These are phyloP conservation scores for Porites rus DNA, from an alignment of 92 coral and sea anemone species.

Conservation along the genomic window DNA sequence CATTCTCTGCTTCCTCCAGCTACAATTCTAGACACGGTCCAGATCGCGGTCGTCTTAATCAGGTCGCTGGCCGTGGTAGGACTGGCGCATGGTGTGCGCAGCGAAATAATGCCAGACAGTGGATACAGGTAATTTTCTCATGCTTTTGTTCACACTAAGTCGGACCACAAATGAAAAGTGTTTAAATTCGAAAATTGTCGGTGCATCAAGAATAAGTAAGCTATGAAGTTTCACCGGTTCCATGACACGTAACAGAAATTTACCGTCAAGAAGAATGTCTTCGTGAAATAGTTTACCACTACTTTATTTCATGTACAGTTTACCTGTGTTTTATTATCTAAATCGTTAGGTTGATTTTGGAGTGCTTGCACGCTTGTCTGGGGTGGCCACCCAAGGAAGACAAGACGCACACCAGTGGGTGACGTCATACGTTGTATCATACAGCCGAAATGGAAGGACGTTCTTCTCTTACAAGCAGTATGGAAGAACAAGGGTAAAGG, in stretches of 20 bases:
- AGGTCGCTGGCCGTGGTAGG: constrained; percentile 69
- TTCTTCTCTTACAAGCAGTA: constrained; percentile 77
- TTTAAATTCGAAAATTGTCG: too few relatives aligned
- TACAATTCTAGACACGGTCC: constrained; percentile 72
- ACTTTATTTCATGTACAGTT: not conserved
- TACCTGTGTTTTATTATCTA: not conserved
- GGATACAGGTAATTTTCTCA: constrained; percentile 69
- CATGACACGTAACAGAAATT: too few relatives aligned
- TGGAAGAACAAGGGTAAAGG: constrained; percentile 81
- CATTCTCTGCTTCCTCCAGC: constrained; percentile 80
- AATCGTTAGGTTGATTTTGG: constrained; percentile 72
- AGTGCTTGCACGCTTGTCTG: constrained; percentile 64
- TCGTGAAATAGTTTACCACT: not conserved
- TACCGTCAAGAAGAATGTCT: too few relatives aligned
- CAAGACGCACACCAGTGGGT: constrained; percentile 90
- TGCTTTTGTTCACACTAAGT: not conserved
- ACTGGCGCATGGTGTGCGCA: constrained; percentile 93
- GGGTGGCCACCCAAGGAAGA: constrained; percentile 94
- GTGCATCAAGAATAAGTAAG: too few relatives aligned
- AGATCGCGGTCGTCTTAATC: constrained; percentile 83
- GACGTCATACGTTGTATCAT: constrained; percentile 59
- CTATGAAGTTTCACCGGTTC: too few relatives aligned
- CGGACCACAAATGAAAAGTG: too few relatives aligned
- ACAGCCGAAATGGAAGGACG: constrained; percentile 72
- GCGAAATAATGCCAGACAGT: constrained; percentile 72